Evolutionary conservation across 2,113 vertebrate species (phyloP), one percentile per base, ranked within the genome.

Genomic region (Paracanthobrama guichenoti): DNA sequence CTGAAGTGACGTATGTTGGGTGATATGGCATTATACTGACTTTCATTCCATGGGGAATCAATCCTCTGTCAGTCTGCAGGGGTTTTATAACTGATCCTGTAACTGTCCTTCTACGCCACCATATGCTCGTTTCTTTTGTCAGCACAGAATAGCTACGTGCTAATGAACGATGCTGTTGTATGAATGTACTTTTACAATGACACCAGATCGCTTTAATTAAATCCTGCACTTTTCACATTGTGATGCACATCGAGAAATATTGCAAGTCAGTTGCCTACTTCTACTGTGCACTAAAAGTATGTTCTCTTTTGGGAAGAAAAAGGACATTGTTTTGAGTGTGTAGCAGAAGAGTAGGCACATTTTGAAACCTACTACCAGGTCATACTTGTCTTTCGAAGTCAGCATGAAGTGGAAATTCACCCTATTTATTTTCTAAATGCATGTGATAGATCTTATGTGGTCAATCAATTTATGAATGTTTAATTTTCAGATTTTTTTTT

Each of bases 41-140:
- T 64, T 64, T 46, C 14, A 24, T 48, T 48, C 8, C 60, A 16
- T 12, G 18, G 44, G 42, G 24, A 31, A 67, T 81, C 44, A 81
- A n/a, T 67, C 79, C 48, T 20, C 14, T 28, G 71, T 73, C 44
- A 74, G 11, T 74, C 53, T 18, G 22, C 42, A 46, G 35, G 24
- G 78, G n/a, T 67, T 67, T 67, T 67, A 50, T 48, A 80, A 50
- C 39, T 79, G 77, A 42, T 75, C 22, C 44, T 75, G 46, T 44
- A 53, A 76, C 9, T 5, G 28, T 77, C 74, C 50, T 77, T n/a
- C 35, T 26, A 44, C 35, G 13, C 35, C 6, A 28, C 79, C 79
- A 50, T 39, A 53, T 67, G 62, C 26, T 53, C 18, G 26, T 67
- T 81, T 53, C 12, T 81, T 5, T 22, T 50, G 10, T n/a, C n/a